Base-by-base conservation (phyloP, 2,888 invertebrate species). In the Lasioglossum malachurum region DNA sequence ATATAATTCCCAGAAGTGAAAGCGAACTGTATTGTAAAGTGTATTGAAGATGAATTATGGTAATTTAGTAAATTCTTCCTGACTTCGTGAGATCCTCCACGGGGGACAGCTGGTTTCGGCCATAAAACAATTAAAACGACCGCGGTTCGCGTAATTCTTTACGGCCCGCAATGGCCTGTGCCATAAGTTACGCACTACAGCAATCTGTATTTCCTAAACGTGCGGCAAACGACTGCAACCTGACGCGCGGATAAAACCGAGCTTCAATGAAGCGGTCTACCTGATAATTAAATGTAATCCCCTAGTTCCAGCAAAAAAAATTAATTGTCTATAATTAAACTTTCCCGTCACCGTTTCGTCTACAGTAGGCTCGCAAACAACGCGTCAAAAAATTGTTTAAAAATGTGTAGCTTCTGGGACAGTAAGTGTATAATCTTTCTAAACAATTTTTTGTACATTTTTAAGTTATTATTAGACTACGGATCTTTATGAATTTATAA, bases 131-230 rank as follows among this genome's bases (percentile, higher is more conserved):
- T 64, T 64, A 64, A 64, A 64, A 64, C 64, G 64, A 12, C 27
- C 64, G 64, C 16, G 31, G 16, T 35, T 64, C 19, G 64, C 31
- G 31, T 31, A 31, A 64, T 31, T 64, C 31, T 8, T 64, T 31
- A 14, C 3, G 60, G 60, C 4, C 27, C 60, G 60, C 27, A 60
- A 60, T 60, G 27, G 27, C 60, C 60, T 60, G 27, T 27, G 19
- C 35, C 67, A 67, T 67, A 67, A 67, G 67, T 67, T 67, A 67
- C 67, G 8, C 67, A 8, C 67, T 35, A 31, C 8, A 16, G 31
- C 16, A 35, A 67, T 67, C 67, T 67, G 31, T 67, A 67, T 67
- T 60, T 67, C 67, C 67, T 67, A 67, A 67, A 67, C 67, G 67
- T 67, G 67, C 35, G 67, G 67, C 67, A 67, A 67, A 67, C 67